Percentiles rank a stretch among this genome's conserved stretches.
phyloP scores from a whole-genome alignment of 2,888 invertebrate genomes.

The Microctonus brassicae region DNA sequence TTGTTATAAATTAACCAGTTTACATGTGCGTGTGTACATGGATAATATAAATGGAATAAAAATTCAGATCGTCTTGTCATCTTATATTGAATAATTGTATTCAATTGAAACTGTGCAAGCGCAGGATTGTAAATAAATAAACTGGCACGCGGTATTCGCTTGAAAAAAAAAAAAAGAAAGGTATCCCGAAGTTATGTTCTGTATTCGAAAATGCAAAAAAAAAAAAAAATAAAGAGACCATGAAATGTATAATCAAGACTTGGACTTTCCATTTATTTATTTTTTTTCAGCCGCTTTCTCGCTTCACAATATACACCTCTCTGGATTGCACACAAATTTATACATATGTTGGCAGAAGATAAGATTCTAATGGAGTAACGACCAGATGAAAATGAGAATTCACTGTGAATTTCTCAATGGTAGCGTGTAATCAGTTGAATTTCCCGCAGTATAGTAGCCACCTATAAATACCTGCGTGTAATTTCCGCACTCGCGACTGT shows the following conservation, averaged over 20 bases:
- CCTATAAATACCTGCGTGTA: slow-evolving; percentile 39
- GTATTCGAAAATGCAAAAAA: slow-evolving; percentile 45
- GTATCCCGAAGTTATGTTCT: slow-evolving; percentile 43
- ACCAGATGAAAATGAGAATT: background rate
- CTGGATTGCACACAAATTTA: background rate
- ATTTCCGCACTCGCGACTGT: slow-evolving; percentile 37
- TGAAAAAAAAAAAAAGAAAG: slow-evolving; percentile 20
- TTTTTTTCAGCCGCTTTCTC: background rate
- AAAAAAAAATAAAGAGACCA: slow-evolving; percentile 40
- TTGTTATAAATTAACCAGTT: background rate
- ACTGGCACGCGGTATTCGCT: slow-evolving; percentile 8
- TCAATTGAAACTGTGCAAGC: background rate
- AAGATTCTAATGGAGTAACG: slow-evolving; percentile 18
- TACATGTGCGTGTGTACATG: too few species aligned
- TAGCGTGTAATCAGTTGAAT: background rate
- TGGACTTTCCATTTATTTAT: slow-evolving; percentile 16
- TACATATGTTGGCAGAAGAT: background rate
- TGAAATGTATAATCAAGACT: slow-evolving; percentile 41
- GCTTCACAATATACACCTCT: background rate
- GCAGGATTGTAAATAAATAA: slow-evolving; percentile 31
- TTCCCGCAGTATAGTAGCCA: background rate
- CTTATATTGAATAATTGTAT: background rate
- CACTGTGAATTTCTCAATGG: background rate
- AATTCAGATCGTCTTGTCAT: slow-evolving; percentile 17
- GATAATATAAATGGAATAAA: too few species aligned